Conservation (phyloP, 2,797 vertebrate species). For the Agapornis canus region DNA sequence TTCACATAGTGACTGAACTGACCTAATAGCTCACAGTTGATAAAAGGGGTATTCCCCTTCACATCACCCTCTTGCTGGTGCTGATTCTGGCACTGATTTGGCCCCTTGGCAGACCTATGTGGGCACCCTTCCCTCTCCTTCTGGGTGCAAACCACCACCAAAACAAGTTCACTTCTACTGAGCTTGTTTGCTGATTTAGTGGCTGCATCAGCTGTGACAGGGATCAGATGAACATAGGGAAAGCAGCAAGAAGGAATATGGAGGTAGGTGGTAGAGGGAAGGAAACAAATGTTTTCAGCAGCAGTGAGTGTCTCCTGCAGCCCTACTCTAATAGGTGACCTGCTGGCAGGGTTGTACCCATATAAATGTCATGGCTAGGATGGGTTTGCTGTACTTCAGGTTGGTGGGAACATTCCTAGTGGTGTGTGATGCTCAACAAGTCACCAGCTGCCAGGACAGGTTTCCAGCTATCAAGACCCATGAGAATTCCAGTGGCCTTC, state of each 20-base stretch:
- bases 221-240: background rate
- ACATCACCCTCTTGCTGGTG: background rate
- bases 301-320: background rate
- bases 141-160: background rate
- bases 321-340: background rate
- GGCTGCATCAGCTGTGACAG: background rate
- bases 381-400: background rate
- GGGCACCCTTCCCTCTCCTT: background rate
- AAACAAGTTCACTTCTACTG: background rate
- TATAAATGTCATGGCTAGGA: background rate
- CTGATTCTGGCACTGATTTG: background rate
- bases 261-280: background rate
- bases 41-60: background rate
- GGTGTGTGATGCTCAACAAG: background rate
- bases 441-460: background rate
- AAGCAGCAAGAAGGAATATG: background rate
- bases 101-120: accelerated
- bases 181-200: background rate
- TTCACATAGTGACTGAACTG: background rate
- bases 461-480: background rate
- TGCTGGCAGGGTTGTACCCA: background rate
- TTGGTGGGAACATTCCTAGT: background rate
- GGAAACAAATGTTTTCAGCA: background rate
- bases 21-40: background rate
- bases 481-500: accelerated